Evolutionary conservation across 2,888 invertebrate species (phyloP).

Genomic region (Clusia tigrina): DNA sequence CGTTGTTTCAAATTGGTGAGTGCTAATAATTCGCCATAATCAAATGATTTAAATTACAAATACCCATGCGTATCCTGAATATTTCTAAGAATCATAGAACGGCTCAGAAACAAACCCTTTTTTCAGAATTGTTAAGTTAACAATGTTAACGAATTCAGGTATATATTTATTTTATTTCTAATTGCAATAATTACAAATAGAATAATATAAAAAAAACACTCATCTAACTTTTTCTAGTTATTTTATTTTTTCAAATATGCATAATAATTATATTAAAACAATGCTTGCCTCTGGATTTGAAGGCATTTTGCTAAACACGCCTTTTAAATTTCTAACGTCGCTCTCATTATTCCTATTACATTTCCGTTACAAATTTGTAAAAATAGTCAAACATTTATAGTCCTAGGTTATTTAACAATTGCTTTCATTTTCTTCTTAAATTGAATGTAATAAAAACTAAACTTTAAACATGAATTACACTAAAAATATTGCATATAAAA

Average conservation of each 20-base stretch:
- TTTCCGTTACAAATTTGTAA: background rate
- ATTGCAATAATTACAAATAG: background rate
- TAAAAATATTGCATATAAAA: background rate
- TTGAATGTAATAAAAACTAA: too few species aligned
- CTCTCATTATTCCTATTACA: too few species aligned
- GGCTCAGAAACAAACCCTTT: too few species aligned
- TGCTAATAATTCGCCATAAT: too few species aligned
- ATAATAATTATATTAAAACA: constrained; percentile 6
- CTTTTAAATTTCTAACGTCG: too few species aligned
- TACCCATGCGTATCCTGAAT: too few species aligned
- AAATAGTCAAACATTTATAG: background rate
- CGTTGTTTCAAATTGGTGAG: too few species aligned
- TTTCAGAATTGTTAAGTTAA: too few species aligned
- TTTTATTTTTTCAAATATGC: background rate
- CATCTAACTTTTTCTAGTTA: background rate
- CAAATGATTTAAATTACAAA: too few species aligned
- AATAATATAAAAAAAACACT: background rate
- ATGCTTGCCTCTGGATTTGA: constrained; percentile 10
- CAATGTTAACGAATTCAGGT: background rate
- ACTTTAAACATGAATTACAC: background rate
- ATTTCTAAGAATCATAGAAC: too few species aligned
- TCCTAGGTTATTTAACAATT: background rate
- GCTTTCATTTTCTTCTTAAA: too few species aligned
- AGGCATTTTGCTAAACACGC: background rate
- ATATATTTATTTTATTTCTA: background rate